phyloP scores from a whole-genome alignment of 2,113 vertebrate species.

The Salvelinus namaycush region DNA sequence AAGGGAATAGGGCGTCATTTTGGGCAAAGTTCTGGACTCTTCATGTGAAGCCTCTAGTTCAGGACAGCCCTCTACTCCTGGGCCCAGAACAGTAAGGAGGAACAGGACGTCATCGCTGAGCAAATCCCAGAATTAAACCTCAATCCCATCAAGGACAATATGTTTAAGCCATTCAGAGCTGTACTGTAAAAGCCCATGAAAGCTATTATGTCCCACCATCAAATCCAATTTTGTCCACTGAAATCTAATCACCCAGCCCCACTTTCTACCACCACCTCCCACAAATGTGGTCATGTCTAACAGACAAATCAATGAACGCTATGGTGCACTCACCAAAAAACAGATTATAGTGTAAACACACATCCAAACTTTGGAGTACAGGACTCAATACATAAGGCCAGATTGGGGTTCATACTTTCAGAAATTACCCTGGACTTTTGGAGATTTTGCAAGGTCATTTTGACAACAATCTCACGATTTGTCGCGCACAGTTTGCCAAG shows the following conservation, averaged over 20 bases:
- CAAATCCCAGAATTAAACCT: slow-evolving; percentile 35
- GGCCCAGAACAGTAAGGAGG: slow-evolving; percentile 41
- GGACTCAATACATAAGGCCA: background rate
- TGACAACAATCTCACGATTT: background rate
- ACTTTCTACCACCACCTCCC: slow-evolving; percentile 34
- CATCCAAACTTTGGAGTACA: slow-evolving; percentile 24
- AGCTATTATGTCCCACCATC: slow-evolving; percentile 59
- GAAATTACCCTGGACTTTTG: background rate
- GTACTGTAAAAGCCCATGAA: slow-evolving; percentile 54
- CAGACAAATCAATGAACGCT: slow-evolving; percentile 56
- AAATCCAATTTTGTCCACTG: slow-evolving; percentile 65
- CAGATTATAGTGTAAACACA: slow-evolving; percentile 15
- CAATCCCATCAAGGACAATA: slow-evolving; percentile 53
- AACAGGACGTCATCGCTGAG: slow-evolving; percentile 38
- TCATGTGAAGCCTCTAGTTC: slow-evolving; percentile 1
- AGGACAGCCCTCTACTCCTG: slow-evolving; percentile 9
- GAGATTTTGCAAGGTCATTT: no score
- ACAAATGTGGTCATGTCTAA: slow-evolving; percentile 65
- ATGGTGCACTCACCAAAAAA: slow-evolving; percentile 30
- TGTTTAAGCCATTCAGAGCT: slow-evolving; percentile 54
- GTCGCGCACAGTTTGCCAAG: background rate
- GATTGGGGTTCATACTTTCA: background rate
- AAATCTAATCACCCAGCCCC: slow-evolving; percentile 57
- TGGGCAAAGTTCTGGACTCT: slow-evolving; percentile 2
- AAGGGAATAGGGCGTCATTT: slow-evolving; percentile 1